These are phyloP conservation scores for Meliscaeva auricollis DNA, from an alignment of 2,888 invertebrate genomes.

Conservation along the genomic window DNA sequence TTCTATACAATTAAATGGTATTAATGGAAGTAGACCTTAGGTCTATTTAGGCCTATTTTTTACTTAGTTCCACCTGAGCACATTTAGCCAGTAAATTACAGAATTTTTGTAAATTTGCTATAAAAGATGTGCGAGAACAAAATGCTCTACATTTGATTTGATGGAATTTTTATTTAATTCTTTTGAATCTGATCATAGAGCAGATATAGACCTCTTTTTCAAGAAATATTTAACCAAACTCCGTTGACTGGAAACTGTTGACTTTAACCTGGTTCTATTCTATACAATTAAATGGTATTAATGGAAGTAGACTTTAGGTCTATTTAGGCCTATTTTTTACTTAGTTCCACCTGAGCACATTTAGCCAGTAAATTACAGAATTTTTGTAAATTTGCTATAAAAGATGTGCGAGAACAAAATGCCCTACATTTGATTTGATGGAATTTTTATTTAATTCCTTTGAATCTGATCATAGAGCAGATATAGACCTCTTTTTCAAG, in stretches of 20 bases:
- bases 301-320: too few relatives aligned
- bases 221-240: too few relatives aligned
- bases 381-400: constrained; percentile 74
- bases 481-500: background rate
- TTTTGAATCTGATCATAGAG: background rate
- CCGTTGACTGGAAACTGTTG: too few relatives aligned
- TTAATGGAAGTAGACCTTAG: too few relatives aligned
- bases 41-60: too few relatives aligned
- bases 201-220: background rate
- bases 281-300: too few relatives aligned
- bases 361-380: constrained; percentile 54
- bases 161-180: constrained; percentile 6
- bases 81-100: constrained; percentile 62
- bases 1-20: too few relatives aligned
- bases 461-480: background rate
- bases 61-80: constrained; percentile 8
- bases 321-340: too few relatives aligned
- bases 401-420: constrained; percentile 72
- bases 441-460: constrained; percentile 1
- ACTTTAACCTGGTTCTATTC: too few relatives aligned
- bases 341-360: constrained; percentile 29
- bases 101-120: constrained; percentile 68
- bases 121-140: constrained; percentile 76
- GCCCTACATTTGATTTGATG: constrained; percentile 46
- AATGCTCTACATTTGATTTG: constrained; percentile 43